Percentiles rank a stretch among this genome's conserved stretches.
Evolutionary conservation across 2,888 invertebrate genomes (phyloP).

Genomic region (Tetropium fuscum): DNA sequence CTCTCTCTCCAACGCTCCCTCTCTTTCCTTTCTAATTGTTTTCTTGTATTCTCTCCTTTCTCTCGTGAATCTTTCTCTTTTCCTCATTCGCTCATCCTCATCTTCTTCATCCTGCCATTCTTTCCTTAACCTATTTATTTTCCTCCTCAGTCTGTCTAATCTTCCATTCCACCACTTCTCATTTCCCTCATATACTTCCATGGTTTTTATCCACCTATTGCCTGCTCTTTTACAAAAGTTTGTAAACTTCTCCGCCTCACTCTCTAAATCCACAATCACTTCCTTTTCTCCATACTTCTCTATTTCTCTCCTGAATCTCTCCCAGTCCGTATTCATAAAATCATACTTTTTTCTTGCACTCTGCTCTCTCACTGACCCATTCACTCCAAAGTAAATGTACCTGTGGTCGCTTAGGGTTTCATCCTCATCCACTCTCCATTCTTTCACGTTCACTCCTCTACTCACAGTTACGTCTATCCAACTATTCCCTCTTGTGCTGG

Average conservation of each 20-base stretch:
- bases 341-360: no score
- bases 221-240: no score
- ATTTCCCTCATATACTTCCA: not conserved
- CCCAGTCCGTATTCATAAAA: no score
- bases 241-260: not conserved
- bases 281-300: not conserved
- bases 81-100: not conserved
- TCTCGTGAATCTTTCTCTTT: no score
- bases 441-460: not conserved
- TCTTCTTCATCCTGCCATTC: not conserved
- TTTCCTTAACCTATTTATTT: not conserved
- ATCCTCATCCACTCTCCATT: not conserved
- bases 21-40: not conserved
- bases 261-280: not conserved
- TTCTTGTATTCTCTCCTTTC: not conserved
- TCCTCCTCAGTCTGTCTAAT: not conserved
- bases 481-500: not conserved
- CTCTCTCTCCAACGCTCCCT: not conserved
- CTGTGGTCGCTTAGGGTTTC: not conserved
- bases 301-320: not conserved
- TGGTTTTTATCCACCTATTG: no score
- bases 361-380: no score
- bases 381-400: not conserved
- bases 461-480: not conserved
- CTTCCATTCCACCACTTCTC: not conserved